Base-by-base conservation (phyloP, 2,113 vertebrate species). In the Hydropotes inermis region DNA sequence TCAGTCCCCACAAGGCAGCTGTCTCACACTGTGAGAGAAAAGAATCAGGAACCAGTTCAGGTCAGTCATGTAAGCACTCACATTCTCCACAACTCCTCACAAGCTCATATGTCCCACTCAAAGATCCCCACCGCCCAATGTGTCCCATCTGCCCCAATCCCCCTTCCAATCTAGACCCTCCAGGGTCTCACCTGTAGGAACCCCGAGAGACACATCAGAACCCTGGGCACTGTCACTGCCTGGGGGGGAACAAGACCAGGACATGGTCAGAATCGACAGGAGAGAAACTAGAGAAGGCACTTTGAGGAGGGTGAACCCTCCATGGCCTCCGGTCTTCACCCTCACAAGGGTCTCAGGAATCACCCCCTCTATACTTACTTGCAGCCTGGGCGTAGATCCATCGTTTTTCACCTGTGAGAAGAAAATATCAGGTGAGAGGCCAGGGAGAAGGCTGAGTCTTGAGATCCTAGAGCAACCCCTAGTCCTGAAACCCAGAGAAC, bases 331-430 rank as follows among this genome's bases (percentile, higher is more conserved):
- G 12, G 58, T 60, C 58, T 60, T 27, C 12, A 60, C 58, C 12
- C 27, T 13, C 58, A 30, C 58, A 60, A 60, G 27, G 27, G 58
- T 60, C 58, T 60, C 58, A 60, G 12, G 58, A 60, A 30, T 14
- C 12, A 30, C 27, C 12, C 1, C 27, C 27, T 60, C 0, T 27
- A 30, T 33, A 33, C 28, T 61, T 15, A 33, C 60, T 61, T 61
- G 60, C 0, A 30, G 60, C 14, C 60, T 33, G 60, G 14, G 28
- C 28, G 4, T 58, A 61, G 60, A 0, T 33, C 7, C 27, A 0
- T 33, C 28, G 2, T 7, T 61, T 33, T 61, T 61, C 60, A 61
- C 28, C 60, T 33, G 60, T 61, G 60, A 61, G 6, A 15, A 30
- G 7, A 61, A 61, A 33, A 36, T 5, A 36, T 0, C 17, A 67